phyloP scores from a whole-genome alignment of 2,113 vertebrate genomes.

The Pygoscelis adeliae region DNA sequence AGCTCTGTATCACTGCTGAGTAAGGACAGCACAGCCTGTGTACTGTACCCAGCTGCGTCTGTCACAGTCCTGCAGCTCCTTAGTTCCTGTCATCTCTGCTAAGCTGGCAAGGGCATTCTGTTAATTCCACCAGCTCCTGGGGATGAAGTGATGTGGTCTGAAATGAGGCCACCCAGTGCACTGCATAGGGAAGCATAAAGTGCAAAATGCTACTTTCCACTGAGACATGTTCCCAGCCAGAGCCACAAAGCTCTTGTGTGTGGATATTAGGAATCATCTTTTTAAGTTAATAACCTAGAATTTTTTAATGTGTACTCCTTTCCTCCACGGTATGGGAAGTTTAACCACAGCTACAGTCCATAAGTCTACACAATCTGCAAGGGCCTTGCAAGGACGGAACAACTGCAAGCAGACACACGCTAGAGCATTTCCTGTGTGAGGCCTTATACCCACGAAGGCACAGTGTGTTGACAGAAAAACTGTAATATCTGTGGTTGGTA shows the following conservation, averaged over 20 bases:
- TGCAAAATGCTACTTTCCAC: not conserved
- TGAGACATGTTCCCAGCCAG: not conserved
- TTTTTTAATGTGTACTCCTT: not conserved
- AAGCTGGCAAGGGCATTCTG: not conserved
- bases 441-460: not conserved
- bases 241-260: accelerated
- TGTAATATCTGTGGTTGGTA: not conserved
- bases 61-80: not conserved
- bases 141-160: not conserved
- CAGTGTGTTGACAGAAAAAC: not conserved
- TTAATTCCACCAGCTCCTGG: not conserved
- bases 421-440: not conserved
- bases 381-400: not conserved
- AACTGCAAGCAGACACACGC: not conserved
- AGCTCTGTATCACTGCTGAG: not conserved
- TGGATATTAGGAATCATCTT: not conserved
- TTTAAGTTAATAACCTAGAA: not conserved
- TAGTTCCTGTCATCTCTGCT: not conserved
- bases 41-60: not conserved
- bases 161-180: not conserved
- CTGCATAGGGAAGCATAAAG: not conserved
- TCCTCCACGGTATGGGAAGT: accelerated
- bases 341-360: not conserved
- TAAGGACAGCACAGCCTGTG: not conserved
- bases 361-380: not conserved